Conservation (phyloP, 2,888 invertebrate species). For the Cataglyphis rosenhaueri region DNA sequence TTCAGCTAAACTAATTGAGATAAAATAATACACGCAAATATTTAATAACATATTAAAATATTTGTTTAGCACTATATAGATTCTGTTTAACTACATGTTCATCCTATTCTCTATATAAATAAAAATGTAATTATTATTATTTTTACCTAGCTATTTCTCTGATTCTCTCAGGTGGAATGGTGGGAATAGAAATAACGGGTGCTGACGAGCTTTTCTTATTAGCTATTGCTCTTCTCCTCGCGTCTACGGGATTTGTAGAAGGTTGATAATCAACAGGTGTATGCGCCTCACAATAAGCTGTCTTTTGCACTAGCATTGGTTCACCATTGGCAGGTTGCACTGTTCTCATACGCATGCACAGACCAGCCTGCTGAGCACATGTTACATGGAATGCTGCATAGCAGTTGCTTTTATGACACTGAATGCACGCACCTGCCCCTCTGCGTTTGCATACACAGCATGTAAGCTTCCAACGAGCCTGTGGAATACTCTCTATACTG, state of each 20-base stretch:
- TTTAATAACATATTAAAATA: conserved; percentile 1
- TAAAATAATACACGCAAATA: conserved; percentile 19
- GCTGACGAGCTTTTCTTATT: conserved; percentile 94
- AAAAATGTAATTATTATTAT: conserved; percentile 60
- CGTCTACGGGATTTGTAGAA: conserved; percentile 83
- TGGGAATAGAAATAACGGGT: conserved; percentile 97
- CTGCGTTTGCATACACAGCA: conserved; percentile 98
- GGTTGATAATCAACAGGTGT: conserved; percentile 89
- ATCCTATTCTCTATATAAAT: not conserved
- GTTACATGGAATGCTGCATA: conserved; percentile 99
- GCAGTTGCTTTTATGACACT: conserved; percentile 98
- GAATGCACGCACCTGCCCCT: conserved; percentile 98
- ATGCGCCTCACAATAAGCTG: conserved; percentile 98
- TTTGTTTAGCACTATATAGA: not conserved
- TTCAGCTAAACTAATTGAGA: conserved; percentile 80
- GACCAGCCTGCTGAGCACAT: conserved; percentile 97
- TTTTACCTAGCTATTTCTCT: conserved; percentile 94
- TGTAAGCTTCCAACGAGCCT: conserved; percentile 97
- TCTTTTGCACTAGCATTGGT: conserved; percentile 96
- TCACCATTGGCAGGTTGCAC: conserved; percentile 90
- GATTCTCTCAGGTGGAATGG: conserved; percentile 95
- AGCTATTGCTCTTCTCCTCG: conserved; percentile 85
- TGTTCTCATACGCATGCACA: conserved; percentile 99
- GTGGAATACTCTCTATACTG: conserved; percentile 97
- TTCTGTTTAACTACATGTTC: not conserved